Percentiles rank a stretch among this genome's conserved stretches.
Conservation (phyloP, 2,797 vertebrate genomes). For the Harpagifer antarcticus region DNA sequence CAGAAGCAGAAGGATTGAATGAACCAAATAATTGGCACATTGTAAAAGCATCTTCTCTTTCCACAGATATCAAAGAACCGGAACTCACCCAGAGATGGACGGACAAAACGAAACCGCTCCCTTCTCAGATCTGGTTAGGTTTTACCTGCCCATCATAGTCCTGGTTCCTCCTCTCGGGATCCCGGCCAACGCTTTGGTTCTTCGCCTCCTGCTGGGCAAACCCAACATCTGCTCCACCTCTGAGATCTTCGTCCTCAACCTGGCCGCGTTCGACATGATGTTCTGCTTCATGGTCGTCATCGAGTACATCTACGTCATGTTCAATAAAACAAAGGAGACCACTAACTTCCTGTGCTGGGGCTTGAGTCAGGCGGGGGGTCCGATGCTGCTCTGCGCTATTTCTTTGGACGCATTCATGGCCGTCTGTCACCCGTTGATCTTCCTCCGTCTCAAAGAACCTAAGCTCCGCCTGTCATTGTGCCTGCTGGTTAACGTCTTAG, state of each 20-base stretch:
- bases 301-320: conserved; percentile 15
- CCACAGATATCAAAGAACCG: too few relatives aligned
- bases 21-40: too few relatives aligned
- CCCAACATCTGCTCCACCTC: conserved; percentile 47
- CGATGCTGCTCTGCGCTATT: conserved; percentile 23
- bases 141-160: conserved; percentile 20
- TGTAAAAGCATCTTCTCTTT: too few relatives aligned
- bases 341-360: conserved; percentile 7
- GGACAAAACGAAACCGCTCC: too few relatives aligned
- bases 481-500: not conserved
- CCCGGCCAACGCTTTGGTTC: conserved; percentile 23
- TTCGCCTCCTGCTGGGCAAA: conserved; percentile 46
- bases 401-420: conserved; percentile 36
- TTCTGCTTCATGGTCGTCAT: conserved; percentile 5
- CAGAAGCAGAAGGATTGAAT: too few relatives aligned
- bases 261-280: conserved; percentile 14
- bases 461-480: conserved; percentile 18
- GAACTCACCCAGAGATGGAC: too few relatives aligned
- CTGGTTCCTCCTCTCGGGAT: conserved; percentile 24
- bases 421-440: conserved; percentile 42
- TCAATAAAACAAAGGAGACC: fast-evolving
- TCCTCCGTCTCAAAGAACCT: conserved; percentile 31
- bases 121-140: not conserved
- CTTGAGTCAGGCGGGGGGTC: conserved; percentile 34
- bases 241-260: conserved; percentile 49